phyloP scores from a whole-genome alignment of 2,888 invertebrate species.

The Drosophila meridiana region DNA sequence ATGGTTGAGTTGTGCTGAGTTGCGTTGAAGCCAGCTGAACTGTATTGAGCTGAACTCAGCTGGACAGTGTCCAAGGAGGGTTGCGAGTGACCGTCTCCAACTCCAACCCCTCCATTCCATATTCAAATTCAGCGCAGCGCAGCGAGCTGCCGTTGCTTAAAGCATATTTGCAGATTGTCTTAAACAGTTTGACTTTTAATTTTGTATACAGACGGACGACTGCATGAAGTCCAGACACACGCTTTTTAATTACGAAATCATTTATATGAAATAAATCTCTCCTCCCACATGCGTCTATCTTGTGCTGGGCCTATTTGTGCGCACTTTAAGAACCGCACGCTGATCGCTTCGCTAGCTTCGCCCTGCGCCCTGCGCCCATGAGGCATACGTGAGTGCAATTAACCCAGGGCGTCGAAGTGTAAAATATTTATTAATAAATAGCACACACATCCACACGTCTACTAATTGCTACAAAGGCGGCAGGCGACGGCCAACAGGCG shows the following conservation, averaged over 20 bases:
- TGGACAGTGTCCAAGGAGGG: conserved; percentile 64
- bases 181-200: conserved; percentile 82
- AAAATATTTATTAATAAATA: conserved; percentile 83
- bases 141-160: conserved; percentile 61
- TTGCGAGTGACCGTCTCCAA: conserved; percentile 57
- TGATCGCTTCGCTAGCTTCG: conserved; percentile 27
- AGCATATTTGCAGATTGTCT: conserved; percentile 75
- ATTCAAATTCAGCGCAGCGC: conserved; percentile 73
- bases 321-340: conserved; percentile 36
- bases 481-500: conserved; percentile 31
- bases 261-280: not conserved
- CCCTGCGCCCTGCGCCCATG: conserved; percentile 4
- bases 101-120: conserved; percentile 22
- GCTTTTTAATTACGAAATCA: conserved; percentile 67
- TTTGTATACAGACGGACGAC: conserved; percentile 50
- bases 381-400: conserved; percentile 59
- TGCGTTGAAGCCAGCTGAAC: conserved; percentile 26
- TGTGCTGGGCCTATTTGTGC: conserved; percentile 14
- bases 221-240: conserved; percentile 5
- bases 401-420: conserved; percentile 80
- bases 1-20: conserved; percentile 9
- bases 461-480: conserved; percentile 75
- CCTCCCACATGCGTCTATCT: not conserved
- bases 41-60: conserved; percentile 33
- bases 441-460: conserved; percentile 58